A percentile compares a stretch with the other conserved stretches of the same genome.
phyloP scores from a whole-genome alignment of 2,113 vertebrate genomes.

The Tragelaphus imberbis region DNA sequence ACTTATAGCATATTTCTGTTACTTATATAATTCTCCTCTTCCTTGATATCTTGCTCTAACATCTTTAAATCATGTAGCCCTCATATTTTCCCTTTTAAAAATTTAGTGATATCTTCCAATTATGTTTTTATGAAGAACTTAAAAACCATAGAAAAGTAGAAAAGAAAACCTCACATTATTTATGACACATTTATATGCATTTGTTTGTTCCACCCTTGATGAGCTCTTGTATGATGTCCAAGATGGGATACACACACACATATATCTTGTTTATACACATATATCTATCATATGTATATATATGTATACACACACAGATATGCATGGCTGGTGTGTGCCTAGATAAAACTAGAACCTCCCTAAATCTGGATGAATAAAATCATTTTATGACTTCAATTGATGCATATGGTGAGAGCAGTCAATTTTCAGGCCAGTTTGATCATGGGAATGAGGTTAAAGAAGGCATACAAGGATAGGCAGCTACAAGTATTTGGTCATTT shows the following conservation, averaged over 20 bases:
- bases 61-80: background rate
- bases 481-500: background rate
- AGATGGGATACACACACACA: background rate
- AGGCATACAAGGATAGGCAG: background rate
- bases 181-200: background rate
- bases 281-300: background rate
- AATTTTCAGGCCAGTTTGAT: background rate
- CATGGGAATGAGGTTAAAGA: background rate
- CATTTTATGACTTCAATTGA: background rate
- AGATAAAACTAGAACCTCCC: background rate
- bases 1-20: background rate
- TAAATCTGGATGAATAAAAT: background rate
- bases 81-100: conserved; percentile 3
- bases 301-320: background rate
- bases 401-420: background rate
- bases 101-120: background rate
- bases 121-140: background rate
- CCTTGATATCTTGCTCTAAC: background rate
- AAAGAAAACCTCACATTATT: background rate
- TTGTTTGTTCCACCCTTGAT: background rate
- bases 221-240: background rate
- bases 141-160: background rate
- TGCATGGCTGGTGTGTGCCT: background rate
- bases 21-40: background rate
- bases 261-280: background rate